Percentiles rank a stretch among this genome's conserved stretches.
Evolutionary conservation across 1,140 invertebrate species (phyloP).

Genomic region (Drosophila biarmipes): DNA sequence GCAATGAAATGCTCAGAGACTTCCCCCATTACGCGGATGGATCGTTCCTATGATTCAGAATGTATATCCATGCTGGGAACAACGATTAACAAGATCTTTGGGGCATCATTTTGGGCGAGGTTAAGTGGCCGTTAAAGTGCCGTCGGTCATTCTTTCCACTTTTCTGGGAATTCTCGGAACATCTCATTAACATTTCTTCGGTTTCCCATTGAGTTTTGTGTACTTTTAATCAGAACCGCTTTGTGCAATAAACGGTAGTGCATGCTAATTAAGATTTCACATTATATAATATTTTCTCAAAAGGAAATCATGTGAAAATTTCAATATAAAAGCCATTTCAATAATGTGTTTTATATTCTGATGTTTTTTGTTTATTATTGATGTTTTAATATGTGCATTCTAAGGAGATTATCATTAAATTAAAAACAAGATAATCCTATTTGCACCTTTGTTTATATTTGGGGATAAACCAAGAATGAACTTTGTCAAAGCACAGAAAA

Average conservation of each 20-base stretch:
- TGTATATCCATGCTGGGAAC: conserved; percentile 32
- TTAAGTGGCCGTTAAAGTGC: conserved; percentile 59
- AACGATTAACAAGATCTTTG: conserved; percentile 67
- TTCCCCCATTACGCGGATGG: conserved; percentile 41
- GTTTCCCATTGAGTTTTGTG: conserved; percentile 23
- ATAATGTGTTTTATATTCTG: not conserved
- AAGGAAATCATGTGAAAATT: not conserved
- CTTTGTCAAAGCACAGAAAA: not conserved
- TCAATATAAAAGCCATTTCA: too few relatives aligned
- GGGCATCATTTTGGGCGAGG: conserved; percentile 43
- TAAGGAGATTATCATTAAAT: not conserved
- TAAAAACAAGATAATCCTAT: not conserved
- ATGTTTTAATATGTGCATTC: too few relatives aligned
- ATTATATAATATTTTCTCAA: not conserved
- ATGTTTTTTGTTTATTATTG: not conserved
- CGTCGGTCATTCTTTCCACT: conserved; percentile 26
- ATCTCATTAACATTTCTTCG: conserved; percentile 48
- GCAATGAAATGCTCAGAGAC: conserved; percentile 34
- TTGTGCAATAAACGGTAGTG: not conserved
- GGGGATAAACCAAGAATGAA: not conserved
- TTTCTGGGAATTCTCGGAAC: conserved; percentile 33
- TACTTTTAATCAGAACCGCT: conserved; percentile 12
- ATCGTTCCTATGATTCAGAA: conserved; percentile 64
- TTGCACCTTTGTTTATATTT: not conserved
- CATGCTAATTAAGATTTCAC: not conserved